Evolutionary conservation across 1,140 invertebrate species (phyloP).

Genomic region (Palaemon carinicauda): DNA sequence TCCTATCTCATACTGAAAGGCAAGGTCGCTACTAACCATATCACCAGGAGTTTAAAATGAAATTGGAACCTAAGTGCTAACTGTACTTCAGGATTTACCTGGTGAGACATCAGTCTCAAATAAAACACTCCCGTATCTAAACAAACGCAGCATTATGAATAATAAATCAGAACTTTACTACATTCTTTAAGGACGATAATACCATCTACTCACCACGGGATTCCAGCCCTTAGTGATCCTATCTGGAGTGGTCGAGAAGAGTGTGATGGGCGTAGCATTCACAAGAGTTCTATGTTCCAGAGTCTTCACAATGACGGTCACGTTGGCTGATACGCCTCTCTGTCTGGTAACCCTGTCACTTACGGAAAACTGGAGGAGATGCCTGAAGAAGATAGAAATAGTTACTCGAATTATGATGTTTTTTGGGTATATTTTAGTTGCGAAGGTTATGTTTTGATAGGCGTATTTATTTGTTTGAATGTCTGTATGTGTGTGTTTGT

Average conservation of each 20-base stretch:
- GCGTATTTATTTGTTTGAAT: background rate
- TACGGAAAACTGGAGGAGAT: slow-evolving; percentile 20
- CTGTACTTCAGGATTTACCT: no score
- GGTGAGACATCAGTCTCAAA: no score
- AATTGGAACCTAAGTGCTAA: no score
- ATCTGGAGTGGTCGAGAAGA: slow-evolving; percentile 22
- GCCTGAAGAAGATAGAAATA: background rate
- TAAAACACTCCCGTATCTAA: no score
- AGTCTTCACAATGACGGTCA: slow-evolving; percentile 11
- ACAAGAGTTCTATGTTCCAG: slow-evolving; percentile 6
- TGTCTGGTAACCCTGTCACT: slow-evolving; percentile 6
- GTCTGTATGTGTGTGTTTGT: no score
- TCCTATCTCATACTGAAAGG: no score
- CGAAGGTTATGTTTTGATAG: no score
- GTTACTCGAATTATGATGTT: background rate
- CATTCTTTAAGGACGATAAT: background rate
- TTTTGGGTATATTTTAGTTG: background rate
- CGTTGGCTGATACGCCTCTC: slow-evolving; percentile 24
- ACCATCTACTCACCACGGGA: background rate
- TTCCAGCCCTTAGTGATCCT: slow-evolving; percentile 11
- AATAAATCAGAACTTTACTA: no score
- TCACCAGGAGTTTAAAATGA: no score
- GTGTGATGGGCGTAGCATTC: slow-evolving; percentile 20
- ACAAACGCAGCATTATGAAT: background rate
- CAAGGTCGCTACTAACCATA: no score